Base-by-base conservation (phyloP, 2,113 vertebrate genomes). In the Zosterops lateralis region DNA sequence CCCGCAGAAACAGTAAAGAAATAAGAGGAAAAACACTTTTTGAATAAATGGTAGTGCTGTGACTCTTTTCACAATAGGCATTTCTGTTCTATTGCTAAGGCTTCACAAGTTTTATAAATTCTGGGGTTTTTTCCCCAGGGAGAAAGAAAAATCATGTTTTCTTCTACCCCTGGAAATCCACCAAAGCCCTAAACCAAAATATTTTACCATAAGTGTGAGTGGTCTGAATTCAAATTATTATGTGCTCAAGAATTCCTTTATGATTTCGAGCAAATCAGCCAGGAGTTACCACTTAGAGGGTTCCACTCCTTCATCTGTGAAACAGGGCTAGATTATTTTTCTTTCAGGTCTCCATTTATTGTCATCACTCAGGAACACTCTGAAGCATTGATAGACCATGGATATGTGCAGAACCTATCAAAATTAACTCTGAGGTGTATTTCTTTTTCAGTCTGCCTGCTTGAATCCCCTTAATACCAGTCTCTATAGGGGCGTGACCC, bases 351-450 rank as follows among this genome's bases (percentile, higher is more conserved):
- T 93, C 56, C 36, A 12, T 77, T 83, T 71, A 25, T 34, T 87
- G 36, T 64, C 48, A 56, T 87, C 47, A 26, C 28, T 77, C 44
- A 58, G 51, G 42, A 94, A 18, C 75, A 54, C 19, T 92, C 60
- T 61, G 84, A 64, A 88, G 51, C 47, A 67, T 1, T 3, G 20
- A 45, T 1, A 66, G 75, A 54, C 48, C 51, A 14, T 58, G 38
- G 71, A 21, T 91, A 74, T 80, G 38, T 51, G n/a, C 71, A 93
- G 62, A 50, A 87, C 47, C 81, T 56, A 87, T 22, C 36, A 48
- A 81, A 94, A 90, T 83, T 87, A 92, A 64, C 82, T 71, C 82
- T 44, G 51, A 94, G 48, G 34, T 80, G 42, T 87, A n/a, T 80
- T 87, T 85, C 58, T 54, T 51, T 84, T 85, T 74, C 54, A 74